phyloP scores from a whole-genome alignment of 2,113 vertebrate genomes.

The Aplodontia rufa region DNA sequence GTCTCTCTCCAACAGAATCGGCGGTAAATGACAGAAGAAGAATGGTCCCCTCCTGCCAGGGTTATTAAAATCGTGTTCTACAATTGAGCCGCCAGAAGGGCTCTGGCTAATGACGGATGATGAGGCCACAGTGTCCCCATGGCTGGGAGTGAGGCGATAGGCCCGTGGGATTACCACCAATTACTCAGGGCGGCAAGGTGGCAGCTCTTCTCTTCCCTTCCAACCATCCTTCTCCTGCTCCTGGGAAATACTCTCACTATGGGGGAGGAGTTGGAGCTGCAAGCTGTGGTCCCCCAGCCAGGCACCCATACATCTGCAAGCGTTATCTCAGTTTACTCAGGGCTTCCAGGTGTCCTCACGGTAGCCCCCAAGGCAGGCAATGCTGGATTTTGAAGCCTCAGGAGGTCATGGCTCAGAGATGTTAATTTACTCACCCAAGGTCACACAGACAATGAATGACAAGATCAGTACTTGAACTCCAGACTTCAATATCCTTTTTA shows the following conservation, averaged over 20 bases:
- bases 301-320: background rate
- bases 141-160: slow-evolving; percentile 81
- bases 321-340: background rate
- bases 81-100: slow-evolving; percentile 85
- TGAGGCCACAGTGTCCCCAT: slow-evolving; percentile 82
- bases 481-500: background rate
- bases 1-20: slow-evolving; percentile 77
- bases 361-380: background rate
- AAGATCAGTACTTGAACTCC: background rate
- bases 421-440: background rate
- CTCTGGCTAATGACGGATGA: slow-evolving; percentile 86
- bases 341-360: background rate
- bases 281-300: background rate
- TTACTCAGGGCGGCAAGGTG: slow-evolving; percentile 78
- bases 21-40: slow-evolving; percentile 88
- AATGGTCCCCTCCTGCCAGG: slow-evolving; percentile 86
- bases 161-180: slow-evolving; percentile 82
- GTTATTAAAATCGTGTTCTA: slow-evolving; percentile 90
- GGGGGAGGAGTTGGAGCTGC: background rate
- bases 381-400: background rate
- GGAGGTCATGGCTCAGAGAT: background rate
- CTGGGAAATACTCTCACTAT: too few species aligned
- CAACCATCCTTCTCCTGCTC: slow-evolving; percentile 38
- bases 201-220: slow-evolving; percentile 67
- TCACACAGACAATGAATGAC: background rate